Evolutionary conservation across 2,888 invertebrate species (phyloP).

Genomic region (Lasioglossum calceatum): DNA sequence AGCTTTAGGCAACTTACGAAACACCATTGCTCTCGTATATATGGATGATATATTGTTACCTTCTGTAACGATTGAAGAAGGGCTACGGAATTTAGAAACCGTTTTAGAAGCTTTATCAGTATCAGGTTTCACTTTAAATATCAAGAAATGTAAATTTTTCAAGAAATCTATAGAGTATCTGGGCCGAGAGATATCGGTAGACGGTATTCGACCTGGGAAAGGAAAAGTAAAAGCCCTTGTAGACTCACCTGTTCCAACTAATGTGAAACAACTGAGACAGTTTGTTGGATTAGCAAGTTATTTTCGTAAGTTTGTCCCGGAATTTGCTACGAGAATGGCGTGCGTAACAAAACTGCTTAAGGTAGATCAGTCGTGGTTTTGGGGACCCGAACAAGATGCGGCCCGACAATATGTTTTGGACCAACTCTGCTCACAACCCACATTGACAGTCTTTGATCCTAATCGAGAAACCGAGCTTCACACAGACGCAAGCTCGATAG

Average conservation of each 20-base stretch:
- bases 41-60: constrained; percentile 16
- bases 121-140: not conserved
- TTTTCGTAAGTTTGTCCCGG: constrained; percentile 5
- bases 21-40: not conserved
- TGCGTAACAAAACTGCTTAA: not conserved
- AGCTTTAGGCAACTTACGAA: not conserved
- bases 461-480: not conserved
- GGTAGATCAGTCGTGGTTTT: not conserved
- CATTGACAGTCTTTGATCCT: not conserved
- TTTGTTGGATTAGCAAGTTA: not conserved
- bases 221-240: not conserved
- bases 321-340: not conserved
- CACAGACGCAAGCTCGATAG: constrained; percentile 3
- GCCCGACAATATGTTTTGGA: not conserved
- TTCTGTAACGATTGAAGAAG: constrained; percentile 5
- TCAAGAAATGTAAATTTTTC: constrained; percentile 1
- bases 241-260: not conserved
- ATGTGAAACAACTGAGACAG: too few species aligned
- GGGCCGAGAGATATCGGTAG: not conserved
- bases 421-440: not conserved
- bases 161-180: not conserved
- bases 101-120: not conserved
- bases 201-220: not conserved
- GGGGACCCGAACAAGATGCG: not conserved
- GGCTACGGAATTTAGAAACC: not conserved